Percentiles rank a stretch among this genome's conserved stretches.
These are phyloP conservation scores for Thamnophis sirtalis DNA, from an alignment of 2,113 vertebrate species.

Conservation along the genomic window DNA sequence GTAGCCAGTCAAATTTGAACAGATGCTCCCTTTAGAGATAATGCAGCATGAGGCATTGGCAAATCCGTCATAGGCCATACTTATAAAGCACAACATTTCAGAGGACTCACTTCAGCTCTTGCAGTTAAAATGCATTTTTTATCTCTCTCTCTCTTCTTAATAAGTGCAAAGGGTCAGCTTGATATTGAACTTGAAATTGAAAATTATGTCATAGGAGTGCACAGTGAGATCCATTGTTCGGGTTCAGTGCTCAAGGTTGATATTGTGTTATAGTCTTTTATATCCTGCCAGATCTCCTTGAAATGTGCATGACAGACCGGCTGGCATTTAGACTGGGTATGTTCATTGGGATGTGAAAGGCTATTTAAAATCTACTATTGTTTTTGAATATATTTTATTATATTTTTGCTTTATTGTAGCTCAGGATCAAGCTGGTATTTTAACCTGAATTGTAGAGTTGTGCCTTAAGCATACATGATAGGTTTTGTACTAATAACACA, in stretches of 20 bases:
- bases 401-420: not conserved
- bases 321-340: not conserved
- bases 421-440: not conserved
- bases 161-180: not conserved
- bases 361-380: not conserved
- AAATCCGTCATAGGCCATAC: not conserved
- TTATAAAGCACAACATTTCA: not conserved
- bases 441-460: not conserved
- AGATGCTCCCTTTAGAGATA: slow-evolving; percentile 16
- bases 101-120: not conserved
- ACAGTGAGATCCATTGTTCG: not conserved
- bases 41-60: not conserved
- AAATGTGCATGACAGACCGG: not conserved
- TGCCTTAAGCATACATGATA: not conserved
- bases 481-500: not conserved
- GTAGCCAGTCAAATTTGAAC: slow-evolving; percentile 19
- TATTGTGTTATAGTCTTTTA: not conserved
- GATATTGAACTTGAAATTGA: not conserved
- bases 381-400: not conserved
- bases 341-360: not conserved
- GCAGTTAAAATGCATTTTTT: not conserved
- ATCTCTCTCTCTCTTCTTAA: not conserved
- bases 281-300: not conserved
- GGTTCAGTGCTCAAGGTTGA: not conserved
- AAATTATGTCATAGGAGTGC: not conserved